Evolutionary conservation across 2,888 invertebrate genomes (phyloP).

Genomic region (Cetonia aurata): DNA sequence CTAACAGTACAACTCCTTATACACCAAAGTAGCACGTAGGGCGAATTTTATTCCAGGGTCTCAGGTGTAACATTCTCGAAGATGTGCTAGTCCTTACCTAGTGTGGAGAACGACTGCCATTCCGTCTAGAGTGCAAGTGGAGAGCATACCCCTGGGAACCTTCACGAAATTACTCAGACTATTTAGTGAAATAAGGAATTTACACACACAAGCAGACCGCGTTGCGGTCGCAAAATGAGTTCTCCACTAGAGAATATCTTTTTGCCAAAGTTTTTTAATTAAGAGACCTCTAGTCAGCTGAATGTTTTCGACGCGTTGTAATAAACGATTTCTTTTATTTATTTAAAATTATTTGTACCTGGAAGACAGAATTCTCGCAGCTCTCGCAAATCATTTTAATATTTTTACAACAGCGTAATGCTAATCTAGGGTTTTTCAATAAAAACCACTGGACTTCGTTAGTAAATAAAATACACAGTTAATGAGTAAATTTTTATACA

Average conservation of each 20-base stretch:
- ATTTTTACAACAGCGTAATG: too few relatives aligned
- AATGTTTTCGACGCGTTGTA: neutral
- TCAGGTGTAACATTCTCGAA: slow-evolving; percentile 43
- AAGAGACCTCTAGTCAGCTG: slow-evolving; percentile 9
- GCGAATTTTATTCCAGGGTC: slow-evolving; percentile 34
- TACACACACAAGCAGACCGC: slow-evolving; percentile 19
- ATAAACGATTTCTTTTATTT: too few relatives aligned
- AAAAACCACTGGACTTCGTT: too few relatives aligned
- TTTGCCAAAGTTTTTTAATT: slow-evolving; percentile 31
- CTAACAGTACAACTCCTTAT: slow-evolving; percentile 22
- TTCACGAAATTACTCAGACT: slow-evolving; percentile 42
- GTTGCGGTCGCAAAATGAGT: slow-evolving; percentile 23
- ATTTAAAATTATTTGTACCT: too few relatives aligned
- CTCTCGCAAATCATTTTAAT: too few relatives aligned
- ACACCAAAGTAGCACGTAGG: slow-evolving; percentile 3
- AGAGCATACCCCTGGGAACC: slow-evolving; percentile 37
- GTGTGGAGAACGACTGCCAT: slow-evolving; percentile 12
- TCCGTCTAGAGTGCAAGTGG: slow-evolving; percentile 11
- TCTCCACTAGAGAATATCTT: slow-evolving; percentile 11
- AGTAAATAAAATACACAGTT: too few relatives aligned
- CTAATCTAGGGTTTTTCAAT: too few relatives aligned
- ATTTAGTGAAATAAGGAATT: slow-evolving; percentile 43
- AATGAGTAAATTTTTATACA: too few relatives aligned
- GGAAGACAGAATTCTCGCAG: too few relatives aligned
- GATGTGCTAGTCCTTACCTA: slow-evolving; percentile 32